Evolutionary conservation across 2,888 invertebrate genomes (phyloP).

Genomic region (Clistopyga incitator): DNA sequence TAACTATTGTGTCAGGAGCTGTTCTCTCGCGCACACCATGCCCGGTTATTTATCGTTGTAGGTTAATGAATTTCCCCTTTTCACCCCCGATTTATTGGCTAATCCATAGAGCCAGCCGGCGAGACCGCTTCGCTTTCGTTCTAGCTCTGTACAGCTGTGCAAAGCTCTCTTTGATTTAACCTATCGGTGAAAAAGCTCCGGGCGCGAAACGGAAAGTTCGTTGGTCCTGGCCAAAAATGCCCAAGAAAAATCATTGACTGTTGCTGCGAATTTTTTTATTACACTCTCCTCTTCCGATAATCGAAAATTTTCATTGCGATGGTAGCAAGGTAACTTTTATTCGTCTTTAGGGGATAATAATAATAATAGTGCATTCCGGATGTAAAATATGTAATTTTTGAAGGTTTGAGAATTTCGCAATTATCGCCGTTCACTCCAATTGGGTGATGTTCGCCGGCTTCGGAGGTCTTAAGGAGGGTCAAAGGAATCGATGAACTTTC

Average conservation of each 20-base stretch:
- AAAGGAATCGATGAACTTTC: too few relatives aligned
- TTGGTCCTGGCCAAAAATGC: slow-evolving; percentile 32
- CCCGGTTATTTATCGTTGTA: slow-evolving; percentile 80
- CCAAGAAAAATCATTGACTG: neutral
- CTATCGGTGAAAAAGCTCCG: neutral
- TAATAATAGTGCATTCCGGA: too few relatives aligned
- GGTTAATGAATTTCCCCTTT: slow-evolving; percentile 81
- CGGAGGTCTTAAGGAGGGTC: too few relatives aligned
- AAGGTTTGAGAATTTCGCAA: too few relatives aligned
- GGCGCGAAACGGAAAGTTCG: slow-evolving; percentile 16
- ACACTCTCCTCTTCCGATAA: slow-evolving; percentile 2
- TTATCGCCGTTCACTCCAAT: too few relatives aligned
- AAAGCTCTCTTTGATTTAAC: slow-evolving; percentile 25
- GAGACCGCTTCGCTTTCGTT: slow-evolving; percentile 24
- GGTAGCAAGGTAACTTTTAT: slow-evolving; percentile 24
- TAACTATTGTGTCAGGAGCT: slow-evolving; percentile 80
- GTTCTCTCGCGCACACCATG: slow-evolving; percentile 66
- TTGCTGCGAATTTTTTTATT: slow-evolving; percentile 24
- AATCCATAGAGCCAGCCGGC: slow-evolving; percentile 55
- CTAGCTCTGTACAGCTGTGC: neutral
- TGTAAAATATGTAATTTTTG: too few relatives aligned
- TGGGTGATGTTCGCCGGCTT: too few relatives aligned
- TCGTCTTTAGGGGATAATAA: neutral
- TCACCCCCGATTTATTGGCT: slow-evolving; percentile 79
- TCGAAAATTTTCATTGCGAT: slow-evolving; percentile 32